A percentile compares a stretch with the other conserved stretches of the same genome.
Conservation (phyloP, 2,888 invertebrate species). For the Strigamia transsilvanica region DNA sequence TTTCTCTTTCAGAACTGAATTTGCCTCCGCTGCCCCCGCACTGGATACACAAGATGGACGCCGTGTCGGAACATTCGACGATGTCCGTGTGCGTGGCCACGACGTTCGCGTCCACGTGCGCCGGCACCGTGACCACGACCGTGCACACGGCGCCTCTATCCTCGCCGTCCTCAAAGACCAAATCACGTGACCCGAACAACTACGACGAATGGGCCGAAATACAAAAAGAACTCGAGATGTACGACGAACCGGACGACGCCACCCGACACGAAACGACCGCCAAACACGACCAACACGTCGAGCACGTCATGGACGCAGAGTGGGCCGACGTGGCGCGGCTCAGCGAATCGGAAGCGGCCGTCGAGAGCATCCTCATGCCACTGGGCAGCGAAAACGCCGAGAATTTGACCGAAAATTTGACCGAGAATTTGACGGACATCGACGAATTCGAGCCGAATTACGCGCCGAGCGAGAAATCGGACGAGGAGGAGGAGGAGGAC, state of each 20-base stretch:
- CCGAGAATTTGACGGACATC: conserved; percentile 56
- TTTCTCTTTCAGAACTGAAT: conserved; percentile 56
- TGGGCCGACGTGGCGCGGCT: conserved; percentile 34
- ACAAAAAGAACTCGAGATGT: conserved; percentile 72
- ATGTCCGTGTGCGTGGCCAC: conserved; percentile 13
- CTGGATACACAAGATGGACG: conserved; percentile 55
- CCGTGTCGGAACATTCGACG: conserved; percentile 11
- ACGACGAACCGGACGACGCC: conserved; percentile 55
- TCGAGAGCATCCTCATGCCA: conserved; percentile 55
- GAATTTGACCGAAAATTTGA: conserved; percentile 56
- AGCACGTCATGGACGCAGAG: conserved; percentile 56
- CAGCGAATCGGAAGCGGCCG: conserved; percentile 56
- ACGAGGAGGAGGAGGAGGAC: conserved; percentile 54
- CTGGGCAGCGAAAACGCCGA: conserved; percentile 53
- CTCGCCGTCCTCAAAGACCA: not conserved
- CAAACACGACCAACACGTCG: conserved; percentile 52
- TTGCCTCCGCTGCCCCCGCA: conserved; percentile 57
- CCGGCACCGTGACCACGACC: conserved; percentile 46
- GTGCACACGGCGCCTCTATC: conserved; percentile 50
- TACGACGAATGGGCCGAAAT: conserved; percentile 76
- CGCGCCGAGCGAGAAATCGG: conserved; percentile 53
- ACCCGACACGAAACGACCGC: not conserved
- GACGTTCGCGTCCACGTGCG: conserved; percentile 27
- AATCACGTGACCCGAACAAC: conserved; percentile 61
- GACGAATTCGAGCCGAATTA: conserved; percentile 55